Evolutionary conservation across 2,113 vertebrate species (phyloP).

Genomic region (Salvelinus fontinalis): DNA sequence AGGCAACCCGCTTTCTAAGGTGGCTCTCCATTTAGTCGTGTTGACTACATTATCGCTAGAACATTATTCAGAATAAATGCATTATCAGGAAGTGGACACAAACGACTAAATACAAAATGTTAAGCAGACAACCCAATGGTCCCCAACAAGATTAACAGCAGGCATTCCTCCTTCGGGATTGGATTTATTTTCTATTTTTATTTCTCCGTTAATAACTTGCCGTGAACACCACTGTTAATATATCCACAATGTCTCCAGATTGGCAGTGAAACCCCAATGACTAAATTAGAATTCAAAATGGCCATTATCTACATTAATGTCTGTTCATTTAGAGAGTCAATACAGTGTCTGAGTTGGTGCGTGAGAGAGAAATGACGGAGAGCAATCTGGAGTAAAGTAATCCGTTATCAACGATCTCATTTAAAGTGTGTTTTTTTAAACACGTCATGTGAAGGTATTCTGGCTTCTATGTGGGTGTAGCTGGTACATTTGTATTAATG

Average conservation of each 20-base stretch:
- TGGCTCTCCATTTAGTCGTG: neutral
- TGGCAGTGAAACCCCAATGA: slow-evolving; percentile 57
- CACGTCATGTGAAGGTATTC: slow-evolving; percentile 25
- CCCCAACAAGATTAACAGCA: slow-evolving; percentile 67
- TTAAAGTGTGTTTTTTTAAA: slow-evolving; percentile 38
- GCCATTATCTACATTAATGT: slow-evolving; percentile 72
- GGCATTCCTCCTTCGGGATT: slow-evolving; percentile 53
- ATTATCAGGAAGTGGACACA: slow-evolving; percentile 68
- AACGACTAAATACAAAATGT: slow-evolving; percentile 73
- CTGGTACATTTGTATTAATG: slow-evolving; percentile 42
- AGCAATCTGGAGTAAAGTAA: slow-evolving; percentile 33
- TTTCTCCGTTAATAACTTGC: slow-evolving; percentile 72
- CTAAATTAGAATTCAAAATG: slow-evolving; percentile 76
- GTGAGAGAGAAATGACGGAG: slow-evolving; percentile 37
- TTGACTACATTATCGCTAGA: slow-evolving; percentile 51
- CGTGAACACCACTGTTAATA: slow-evolving; percentile 64
- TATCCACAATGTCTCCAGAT: slow-evolving; percentile 68
- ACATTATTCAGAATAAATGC: slow-evolving; percentile 71
- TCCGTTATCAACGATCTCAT: slow-evolving; percentile 52
- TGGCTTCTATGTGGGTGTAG: slow-evolving; percentile 40
- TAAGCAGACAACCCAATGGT: slow-evolving; percentile 66
- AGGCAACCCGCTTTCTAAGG: neutral
- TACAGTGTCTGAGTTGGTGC: slow-evolving; percentile 39
- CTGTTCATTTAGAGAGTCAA: slow-evolving; percentile 74
- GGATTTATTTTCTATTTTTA: slow-evolving; percentile 75